phyloP scores from a whole-genome alignment of 35 echinoderm and acorn worm species.

The Nesometra sesokonis region DNA sequence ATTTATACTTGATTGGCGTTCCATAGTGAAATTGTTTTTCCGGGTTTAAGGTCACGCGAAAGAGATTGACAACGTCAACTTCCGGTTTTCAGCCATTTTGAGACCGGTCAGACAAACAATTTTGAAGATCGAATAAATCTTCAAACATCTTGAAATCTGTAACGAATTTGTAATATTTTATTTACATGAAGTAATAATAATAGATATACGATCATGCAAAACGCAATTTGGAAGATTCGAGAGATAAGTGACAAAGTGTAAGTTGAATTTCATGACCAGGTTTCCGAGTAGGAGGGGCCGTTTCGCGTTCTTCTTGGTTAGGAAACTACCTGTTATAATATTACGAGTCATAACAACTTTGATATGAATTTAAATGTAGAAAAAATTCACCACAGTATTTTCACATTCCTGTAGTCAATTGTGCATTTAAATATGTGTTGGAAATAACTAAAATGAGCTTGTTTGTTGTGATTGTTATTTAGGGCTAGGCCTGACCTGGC shows the following conservation, averaged over 20 bases:
- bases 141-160: background rate
- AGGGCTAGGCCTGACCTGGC: background rate
- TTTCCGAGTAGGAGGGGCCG: conserved; percentile 17
- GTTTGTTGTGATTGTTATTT: no score
- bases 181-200: background rate
- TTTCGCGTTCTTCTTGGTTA: background rate
- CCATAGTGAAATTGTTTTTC: background rate
- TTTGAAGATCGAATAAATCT: background rate
- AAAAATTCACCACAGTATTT: no score
- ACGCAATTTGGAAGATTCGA: conserved; percentile 82
- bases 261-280: conserved; percentile 23
- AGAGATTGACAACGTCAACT: background rate
- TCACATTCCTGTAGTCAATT: no score
- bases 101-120: background rate
- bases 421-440: no score
- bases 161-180: background rate
- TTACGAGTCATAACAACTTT: no score
- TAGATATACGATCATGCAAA: conserved; percentile 29
- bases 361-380: no score
- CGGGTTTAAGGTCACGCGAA: background rate
- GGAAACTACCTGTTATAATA: background rate
- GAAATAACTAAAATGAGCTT: no score
- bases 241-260: conserved; percentile 95
- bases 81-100: background rate
- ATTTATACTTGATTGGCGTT: background rate